These are phyloP conservation scores for Nestor notabilis DNA, from an alignment of 2,113 vertebrate genomes.

Conservation along the genomic window DNA sequence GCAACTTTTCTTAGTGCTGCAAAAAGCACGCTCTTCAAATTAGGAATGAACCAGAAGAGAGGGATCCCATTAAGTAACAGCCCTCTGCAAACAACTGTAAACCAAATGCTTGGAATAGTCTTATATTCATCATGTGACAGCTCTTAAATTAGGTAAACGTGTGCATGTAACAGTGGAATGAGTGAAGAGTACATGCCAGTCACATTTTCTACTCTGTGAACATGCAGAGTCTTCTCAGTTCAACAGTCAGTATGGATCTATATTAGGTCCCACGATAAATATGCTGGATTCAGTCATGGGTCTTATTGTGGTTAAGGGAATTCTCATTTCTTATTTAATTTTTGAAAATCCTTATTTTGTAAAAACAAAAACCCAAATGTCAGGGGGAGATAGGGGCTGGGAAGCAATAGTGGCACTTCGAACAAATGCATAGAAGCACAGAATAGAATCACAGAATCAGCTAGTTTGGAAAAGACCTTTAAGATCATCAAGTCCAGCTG, in stretches of 20 bases:
- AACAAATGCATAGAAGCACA: neutral
- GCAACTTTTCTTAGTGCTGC: constrained; percentile 37
- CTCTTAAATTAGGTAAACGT: neutral
- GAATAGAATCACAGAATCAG: neutral
- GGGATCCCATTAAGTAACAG: neutral
- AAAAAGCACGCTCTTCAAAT: constrained; percentile 48
- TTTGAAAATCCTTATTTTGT: neutral
- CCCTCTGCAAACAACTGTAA: neutral
- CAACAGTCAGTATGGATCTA: neutral
- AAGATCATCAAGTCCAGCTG: neutral
- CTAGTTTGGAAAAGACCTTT: neutral
- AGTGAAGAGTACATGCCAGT: neutral
- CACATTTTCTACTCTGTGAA: neutral
- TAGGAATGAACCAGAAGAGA: neutral
- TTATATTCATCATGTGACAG: neutral
- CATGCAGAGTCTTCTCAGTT: neutral
- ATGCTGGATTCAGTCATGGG: neutral
- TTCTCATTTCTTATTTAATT: neutral
- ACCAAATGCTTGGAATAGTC: neutral
- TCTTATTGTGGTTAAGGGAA: neutral
- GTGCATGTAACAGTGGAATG: neutral
- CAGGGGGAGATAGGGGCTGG: too few relatives aligned
- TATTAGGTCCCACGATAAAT: neutral
- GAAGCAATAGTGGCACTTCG: neutral
- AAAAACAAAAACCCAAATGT: neutral